These are phyloP conservation scores for Ephydatia muelleri DNA, from an alignment of 37 sponge, comb jelly and placozoan species.

Conservation along the genomic window DNA sequence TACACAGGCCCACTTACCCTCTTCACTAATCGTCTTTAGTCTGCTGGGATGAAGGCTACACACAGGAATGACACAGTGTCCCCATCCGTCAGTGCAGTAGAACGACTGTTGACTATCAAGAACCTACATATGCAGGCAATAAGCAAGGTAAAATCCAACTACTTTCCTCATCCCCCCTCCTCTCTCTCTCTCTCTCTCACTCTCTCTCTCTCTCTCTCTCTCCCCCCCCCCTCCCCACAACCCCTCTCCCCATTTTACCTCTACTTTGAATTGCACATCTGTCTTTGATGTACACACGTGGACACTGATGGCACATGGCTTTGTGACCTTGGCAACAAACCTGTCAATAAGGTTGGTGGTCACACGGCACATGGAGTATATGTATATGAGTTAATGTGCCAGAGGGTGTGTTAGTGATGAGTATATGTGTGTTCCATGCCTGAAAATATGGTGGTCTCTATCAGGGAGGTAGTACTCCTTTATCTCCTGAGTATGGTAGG, in stretches of 20 bases:
- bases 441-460: slow-evolving; percentile 75
- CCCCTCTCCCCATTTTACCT: slow-evolving; percentile 49
- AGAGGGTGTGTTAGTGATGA: neutral
- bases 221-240: too few species aligned
- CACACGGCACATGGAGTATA: neutral
- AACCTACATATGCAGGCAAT: slow-evolving; percentile 48
- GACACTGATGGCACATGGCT: slow-evolving; percentile 68
- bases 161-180: too few species aligned
- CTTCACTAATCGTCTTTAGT: neutral
- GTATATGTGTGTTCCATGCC: slow-evolving; percentile 46
- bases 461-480: slow-evolving; percentile 89
- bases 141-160: too few species aligned
- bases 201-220: neutral
- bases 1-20: neutral
- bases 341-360: slow-evolving; percentile 13
- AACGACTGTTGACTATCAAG: slow-evolving; percentile 66
- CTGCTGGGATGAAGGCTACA: slow-evolving; percentile 46
- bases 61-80: slow-evolving; percentile 75
- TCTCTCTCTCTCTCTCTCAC: neutral
- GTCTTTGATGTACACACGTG: slow-evolving; percentile 83
- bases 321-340: slow-evolving; percentile 38
- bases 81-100: slow-evolving; percentile 52
- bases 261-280: slow-evolving; percentile 73
- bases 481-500: slow-evolving; percentile 59
- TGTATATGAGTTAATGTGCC: neutral